These are phyloP conservation scores for Drosophila persimilis DNA, from an alignment of 1,140 invertebrate species.

Conservation along the genomic window DNA sequence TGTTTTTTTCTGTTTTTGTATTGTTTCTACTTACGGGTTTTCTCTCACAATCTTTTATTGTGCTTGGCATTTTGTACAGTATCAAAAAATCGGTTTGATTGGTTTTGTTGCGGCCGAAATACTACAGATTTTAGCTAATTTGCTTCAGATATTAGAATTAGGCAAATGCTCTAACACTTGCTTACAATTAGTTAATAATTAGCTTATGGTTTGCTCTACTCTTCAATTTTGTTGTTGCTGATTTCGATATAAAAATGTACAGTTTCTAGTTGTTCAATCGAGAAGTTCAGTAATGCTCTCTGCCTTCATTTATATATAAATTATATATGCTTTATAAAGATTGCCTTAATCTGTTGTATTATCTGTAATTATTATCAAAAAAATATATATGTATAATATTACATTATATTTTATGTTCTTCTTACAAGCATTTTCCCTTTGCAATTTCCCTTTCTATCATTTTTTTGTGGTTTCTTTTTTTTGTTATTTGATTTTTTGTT, in stretches of 20 bases:
- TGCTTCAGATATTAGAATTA: slow-evolving; percentile 48
- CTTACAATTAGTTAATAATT: slow-evolving; percentile 78
- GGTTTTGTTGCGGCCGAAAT: slow-evolving; percentile 49
- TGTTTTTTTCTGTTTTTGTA: slow-evolving; percentile 21
- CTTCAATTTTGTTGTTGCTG: slow-evolving; percentile 39
- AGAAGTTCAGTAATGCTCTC: slow-evolving; percentile 7
- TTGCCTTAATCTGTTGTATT: slow-evolving; percentile 49
- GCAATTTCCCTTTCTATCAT: slow-evolving; percentile 38
- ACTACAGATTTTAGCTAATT: slow-evolving; percentile 39
- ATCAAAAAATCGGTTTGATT: slow-evolving; percentile 64
- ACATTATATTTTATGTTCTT: slow-evolving; percentile 46
- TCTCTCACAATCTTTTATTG: slow-evolving; percentile 46
- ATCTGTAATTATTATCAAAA: slow-evolving; percentile 71
- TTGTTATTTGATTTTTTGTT: slow-evolving; percentile 23
- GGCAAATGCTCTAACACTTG: slow-evolving; percentile 47
- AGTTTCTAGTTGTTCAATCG: slow-evolving; percentile 2
- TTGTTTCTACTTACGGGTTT: slow-evolving; percentile 24
- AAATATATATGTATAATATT: slow-evolving; percentile 60
- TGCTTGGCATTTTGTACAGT: slow-evolving; percentile 68
- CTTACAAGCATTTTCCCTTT: slow-evolving; percentile 55
- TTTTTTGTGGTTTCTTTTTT: slow-evolving; percentile 33
- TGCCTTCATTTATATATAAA: slow-evolving; percentile 27
- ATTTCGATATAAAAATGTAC: slow-evolving; percentile 36
- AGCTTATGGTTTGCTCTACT: slow-evolving; percentile 28
- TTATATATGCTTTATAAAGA: slow-evolving; percentile 34